These are phyloP conservation scores for Antigone vipio DNA, from an alignment of 2,113 vertebrate species.

Conservation along the genomic window DNA sequence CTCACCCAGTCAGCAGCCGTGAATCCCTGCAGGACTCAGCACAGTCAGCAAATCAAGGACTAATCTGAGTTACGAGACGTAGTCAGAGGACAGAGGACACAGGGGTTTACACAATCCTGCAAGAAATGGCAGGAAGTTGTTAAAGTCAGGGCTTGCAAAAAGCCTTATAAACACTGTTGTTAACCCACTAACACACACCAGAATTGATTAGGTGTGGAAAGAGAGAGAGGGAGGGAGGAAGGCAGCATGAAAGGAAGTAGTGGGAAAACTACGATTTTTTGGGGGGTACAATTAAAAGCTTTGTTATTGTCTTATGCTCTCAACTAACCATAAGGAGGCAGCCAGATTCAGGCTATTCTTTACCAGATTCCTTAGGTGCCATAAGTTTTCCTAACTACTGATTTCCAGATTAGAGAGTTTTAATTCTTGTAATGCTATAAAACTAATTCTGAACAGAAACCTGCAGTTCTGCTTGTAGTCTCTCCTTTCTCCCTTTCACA, in stretches of 20 bases:
- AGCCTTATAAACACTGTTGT: not conserved
- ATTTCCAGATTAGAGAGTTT: not conserved
- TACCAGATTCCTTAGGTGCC: not conserved
- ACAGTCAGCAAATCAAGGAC: not conserved
- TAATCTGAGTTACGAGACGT: not conserved
- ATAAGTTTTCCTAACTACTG: not conserved
- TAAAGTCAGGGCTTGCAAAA: not conserved
- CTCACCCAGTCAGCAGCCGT: not conserved
- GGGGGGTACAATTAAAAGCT: not conserved
- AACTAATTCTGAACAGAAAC: not conserved
- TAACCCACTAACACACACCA: not conserved
- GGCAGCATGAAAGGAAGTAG: not conserved
- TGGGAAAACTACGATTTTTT: not conserved
- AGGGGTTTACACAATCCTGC: not conserved
- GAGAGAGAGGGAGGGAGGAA: not conserved
- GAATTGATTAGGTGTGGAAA: not conserved
- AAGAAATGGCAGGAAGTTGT: not conserved
- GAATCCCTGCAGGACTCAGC: not conserved
- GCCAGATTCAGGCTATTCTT: not conserved
- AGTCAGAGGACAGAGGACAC: not conserved
- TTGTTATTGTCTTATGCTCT: not conserved
- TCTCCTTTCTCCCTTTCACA: not conserved
- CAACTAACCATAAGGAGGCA: not conserved
- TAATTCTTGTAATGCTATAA: not conserved
- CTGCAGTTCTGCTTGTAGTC: not conserved